These are phyloP conservation scores for Palaemon carinicauda DNA, from an alignment of 1,140 invertebrate species.

Conservation along the genomic window DNA sequence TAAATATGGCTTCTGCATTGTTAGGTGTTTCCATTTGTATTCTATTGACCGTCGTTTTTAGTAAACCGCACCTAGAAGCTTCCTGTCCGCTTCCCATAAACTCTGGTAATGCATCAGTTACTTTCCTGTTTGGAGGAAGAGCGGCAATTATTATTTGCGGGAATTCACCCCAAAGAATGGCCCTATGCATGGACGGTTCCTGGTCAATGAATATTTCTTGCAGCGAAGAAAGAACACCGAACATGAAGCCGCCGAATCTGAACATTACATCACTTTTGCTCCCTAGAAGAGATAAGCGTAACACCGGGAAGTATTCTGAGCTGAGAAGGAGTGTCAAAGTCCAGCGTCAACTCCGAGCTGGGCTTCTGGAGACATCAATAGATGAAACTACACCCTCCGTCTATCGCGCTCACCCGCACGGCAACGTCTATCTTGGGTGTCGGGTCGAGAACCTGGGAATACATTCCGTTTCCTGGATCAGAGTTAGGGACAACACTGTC, in stretches of 20 bases:
- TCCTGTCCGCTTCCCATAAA: not conserved
- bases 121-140: not conserved
- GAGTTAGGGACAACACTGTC: not conserved
- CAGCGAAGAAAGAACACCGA: not conserved
- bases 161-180: not conserved
- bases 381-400: not conserved
- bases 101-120: not conserved
- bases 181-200: not conserved
- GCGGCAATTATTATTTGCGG: not conserved
- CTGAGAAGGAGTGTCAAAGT: slow-evolving; percentile 2
- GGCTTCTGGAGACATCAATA: slow-evolving; percentile 9
- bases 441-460: slow-evolving; percentile 23
- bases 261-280: not conserved
- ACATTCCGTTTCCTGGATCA: not conserved
- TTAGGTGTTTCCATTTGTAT: not conserved
- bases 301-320: slow-evolving; percentile 12
- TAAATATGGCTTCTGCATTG: not conserved
- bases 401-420: not conserved
- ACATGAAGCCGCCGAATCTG: too few relatives aligned
- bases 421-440: slow-evolving; percentile 11
- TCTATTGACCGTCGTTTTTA: not conserved
- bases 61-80: not conserved
- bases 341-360: not conserved
- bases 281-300: not conserved
- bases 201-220: not conserved